These are phyloP conservation scores for Nasonia vitripennis DNA, from an alignment of 1,140 invertebrate genomes.

Conservation along the genomic window DNA sequence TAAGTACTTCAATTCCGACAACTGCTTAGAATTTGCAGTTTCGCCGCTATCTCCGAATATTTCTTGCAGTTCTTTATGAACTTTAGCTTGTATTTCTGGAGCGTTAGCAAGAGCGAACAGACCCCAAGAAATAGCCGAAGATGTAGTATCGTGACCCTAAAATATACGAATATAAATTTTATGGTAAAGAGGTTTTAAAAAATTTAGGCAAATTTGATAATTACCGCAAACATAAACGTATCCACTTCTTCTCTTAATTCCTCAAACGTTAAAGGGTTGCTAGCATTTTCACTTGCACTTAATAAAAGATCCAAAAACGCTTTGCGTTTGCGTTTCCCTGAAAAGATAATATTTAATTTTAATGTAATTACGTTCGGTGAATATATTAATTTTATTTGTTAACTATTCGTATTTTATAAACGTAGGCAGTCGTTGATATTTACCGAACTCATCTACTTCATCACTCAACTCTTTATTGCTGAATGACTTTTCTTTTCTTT, in stretches of 20 bases:
- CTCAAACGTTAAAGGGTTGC: conserved; percentile 77
- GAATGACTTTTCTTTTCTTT: conserved; percentile 41
- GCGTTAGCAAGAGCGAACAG: conserved; percentile 70
- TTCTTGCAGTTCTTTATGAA: conserved; percentile 78
- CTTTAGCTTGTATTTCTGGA: conserved; percentile 78
- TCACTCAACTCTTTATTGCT: background rate
- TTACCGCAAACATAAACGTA: conserved; percentile 87
- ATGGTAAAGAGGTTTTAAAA: background rate
- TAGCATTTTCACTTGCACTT: conserved; percentile 75
- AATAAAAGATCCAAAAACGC: conserved; percentile 85
- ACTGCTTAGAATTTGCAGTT: conserved; percentile 70
- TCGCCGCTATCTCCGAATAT: conserved; percentile 73
- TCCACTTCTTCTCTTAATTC: conserved; percentile 85
- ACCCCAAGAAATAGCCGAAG: conserved; percentile 76
- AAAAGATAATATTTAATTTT: conserved; percentile 15
- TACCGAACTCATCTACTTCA: conserved; percentile 51
- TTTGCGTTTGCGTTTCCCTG: conserved; percentile 72
- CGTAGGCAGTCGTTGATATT: background rate
- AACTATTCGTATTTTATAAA: too few relatives aligned
- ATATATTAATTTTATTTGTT: too few relatives aligned
- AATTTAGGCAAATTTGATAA: conserved; percentile 8
- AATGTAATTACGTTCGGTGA: background rate
- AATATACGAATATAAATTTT: conserved; percentile 14
- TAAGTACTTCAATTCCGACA: conserved; percentile 77
- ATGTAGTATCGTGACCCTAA: conserved; percentile 81